Percentiles rank a stretch among this genome's conserved stretches.
phyloP scores from a whole-genome alignment of 2,797 vertebrate genomes.

The Melanogrammus aeglefinus region DNA sequence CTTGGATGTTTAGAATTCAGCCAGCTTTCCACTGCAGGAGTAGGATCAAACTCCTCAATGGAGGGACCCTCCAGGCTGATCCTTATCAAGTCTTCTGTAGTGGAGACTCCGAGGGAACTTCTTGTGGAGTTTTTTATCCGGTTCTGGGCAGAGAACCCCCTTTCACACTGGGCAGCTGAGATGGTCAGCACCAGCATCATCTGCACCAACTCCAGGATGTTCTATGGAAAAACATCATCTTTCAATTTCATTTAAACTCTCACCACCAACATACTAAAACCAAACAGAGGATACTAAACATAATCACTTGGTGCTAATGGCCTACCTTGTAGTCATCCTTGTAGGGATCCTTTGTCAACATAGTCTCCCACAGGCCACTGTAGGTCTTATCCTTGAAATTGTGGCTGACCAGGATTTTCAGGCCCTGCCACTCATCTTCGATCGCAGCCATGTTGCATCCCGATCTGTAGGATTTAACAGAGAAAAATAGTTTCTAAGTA shows the following conservation, averaged over 20 bases:
- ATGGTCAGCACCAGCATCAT: no score
- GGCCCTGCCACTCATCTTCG: conserved; percentile 21
- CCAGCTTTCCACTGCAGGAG: conserved; percentile 22
- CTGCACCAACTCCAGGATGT: no score
- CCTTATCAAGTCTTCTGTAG: conserved; percentile 7
- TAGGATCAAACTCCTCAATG: conserved; percentile 15
- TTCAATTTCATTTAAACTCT: no score
- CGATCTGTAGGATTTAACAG: conserved; percentile 17
- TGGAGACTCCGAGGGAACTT: conserved; percentile 26
- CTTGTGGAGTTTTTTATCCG: conserved; percentile 18
- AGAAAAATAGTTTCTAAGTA: conserved; percentile 19
- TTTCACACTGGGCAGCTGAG: no score
- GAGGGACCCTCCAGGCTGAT: conserved; percentile 16
- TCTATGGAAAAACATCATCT: no score
- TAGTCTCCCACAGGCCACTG: conserved; percentile 23
- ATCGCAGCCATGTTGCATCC: conserved; percentile 11
- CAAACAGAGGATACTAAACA: no score
- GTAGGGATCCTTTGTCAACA: conserved; percentile 24
- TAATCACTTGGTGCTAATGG: no score
- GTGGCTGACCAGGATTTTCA: conserved; percentile 19
- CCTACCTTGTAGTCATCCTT: conserved; percentile 18
- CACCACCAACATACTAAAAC: conserved; percentile 8
- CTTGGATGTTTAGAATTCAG: conserved; percentile 16
- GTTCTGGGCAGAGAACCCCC: conserved; percentile 21
- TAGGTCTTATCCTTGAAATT: background rate